These are phyloP conservation scores for Ormyrus thymus DNA, from an alignment of 2,888 invertebrate species.

Conservation along the genomic window DNA sequence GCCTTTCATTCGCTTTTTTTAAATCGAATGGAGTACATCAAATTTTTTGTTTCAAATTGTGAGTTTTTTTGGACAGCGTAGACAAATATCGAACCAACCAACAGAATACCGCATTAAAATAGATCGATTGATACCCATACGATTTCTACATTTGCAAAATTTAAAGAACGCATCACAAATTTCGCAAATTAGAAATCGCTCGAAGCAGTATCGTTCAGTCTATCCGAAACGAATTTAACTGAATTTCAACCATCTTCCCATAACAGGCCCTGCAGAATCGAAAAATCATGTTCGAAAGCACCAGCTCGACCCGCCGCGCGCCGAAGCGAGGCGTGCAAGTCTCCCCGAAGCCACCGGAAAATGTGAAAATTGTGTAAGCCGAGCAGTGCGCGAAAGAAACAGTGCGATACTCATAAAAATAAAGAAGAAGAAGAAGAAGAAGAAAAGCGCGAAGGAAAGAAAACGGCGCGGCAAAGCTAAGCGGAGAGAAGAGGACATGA, in stretches of 20 bases:
- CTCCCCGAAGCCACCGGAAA: slow-evolving; percentile 29
- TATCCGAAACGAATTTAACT: background rate
- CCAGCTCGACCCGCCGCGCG: background rate
- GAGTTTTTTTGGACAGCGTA: too few relatives aligned
- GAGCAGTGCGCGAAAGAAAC: background rate
- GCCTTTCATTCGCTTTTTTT: too few relatives aligned
- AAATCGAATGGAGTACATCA: too few relatives aligned
- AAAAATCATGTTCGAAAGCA: slow-evolving; percentile 15
- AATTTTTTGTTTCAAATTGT: too few relatives aligned
- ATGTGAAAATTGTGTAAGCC: slow-evolving; percentile 20
- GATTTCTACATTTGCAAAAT: background rate
- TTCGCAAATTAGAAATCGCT: background rate
- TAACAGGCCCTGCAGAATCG: slow-evolving; percentile 1
- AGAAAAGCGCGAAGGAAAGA: background rate
- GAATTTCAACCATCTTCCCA: background rate
- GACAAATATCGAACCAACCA: slow-evolving; percentile 16
- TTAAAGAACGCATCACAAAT: too few relatives aligned
- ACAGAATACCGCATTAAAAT: slow-evolving; percentile 36
- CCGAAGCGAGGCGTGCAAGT: slow-evolving; percentile 2
- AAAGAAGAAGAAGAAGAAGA: background rate
- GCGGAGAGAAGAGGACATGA: slow-evolving; percentile 49
- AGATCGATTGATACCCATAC: slow-evolving; percentile 13
- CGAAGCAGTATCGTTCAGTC: background rate
- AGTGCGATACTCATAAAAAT: too few relatives aligned
- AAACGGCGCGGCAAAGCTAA: background rate